Conservation (phyloP, 2,797 vertebrate species). For the Coreius guichenoti region DNA sequence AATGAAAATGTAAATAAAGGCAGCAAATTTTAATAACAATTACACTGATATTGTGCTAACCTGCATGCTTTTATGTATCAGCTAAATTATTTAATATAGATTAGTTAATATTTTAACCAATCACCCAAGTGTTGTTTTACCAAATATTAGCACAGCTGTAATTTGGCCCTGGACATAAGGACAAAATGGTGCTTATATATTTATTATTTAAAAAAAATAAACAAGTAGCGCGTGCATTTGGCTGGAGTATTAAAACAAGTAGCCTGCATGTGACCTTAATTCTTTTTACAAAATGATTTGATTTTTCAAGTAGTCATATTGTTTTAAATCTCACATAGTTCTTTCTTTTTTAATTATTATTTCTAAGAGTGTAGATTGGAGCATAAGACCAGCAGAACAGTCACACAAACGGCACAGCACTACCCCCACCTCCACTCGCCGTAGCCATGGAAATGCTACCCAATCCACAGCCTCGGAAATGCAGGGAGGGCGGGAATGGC, state of each 20-base stretch:
- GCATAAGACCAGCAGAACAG: conserved; percentile 62
- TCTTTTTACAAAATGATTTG: neutral
- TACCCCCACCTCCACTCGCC: conserved; percentile 61
- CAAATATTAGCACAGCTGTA: neutral
- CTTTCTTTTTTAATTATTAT: neutral
- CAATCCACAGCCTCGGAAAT: conserved; percentile 73
- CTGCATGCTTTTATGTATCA: neutral
- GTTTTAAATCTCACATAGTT: neutral
- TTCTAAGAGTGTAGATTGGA: conserved; percentile 53
- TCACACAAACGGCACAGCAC: conserved; percentile 65
- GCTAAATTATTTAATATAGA: neutral
- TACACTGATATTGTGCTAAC: neutral
- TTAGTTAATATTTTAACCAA: neutral
- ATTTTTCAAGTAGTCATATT: neutral
- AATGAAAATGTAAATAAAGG: neutral
- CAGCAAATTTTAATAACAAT: neutral
- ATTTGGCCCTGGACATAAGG: neutral
- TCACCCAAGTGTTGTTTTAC: neutral
- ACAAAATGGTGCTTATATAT: neutral
- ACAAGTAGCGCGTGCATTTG: neutral
- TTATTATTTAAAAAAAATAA: neutral
- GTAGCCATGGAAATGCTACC: conserved; percentile 86
- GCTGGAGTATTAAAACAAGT: neutral
- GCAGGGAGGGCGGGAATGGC: conserved; percentile 68
- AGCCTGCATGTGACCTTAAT: neutral